phyloP scores from a whole-genome alignment of 23 tunicate genomes.

The Diplosoma virens region DNA sequence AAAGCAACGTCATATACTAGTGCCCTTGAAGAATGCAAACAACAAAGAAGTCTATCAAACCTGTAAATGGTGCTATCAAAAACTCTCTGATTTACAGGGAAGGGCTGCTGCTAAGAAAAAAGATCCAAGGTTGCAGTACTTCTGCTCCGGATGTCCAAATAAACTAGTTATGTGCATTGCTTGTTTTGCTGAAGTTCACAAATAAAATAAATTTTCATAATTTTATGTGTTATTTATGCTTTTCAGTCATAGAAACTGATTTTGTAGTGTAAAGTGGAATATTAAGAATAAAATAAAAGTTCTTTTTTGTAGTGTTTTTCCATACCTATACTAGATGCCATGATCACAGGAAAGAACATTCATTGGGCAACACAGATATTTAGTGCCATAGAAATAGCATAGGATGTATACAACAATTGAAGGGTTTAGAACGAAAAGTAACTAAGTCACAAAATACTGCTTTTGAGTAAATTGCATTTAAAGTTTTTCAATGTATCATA shows the following conservation, averaged over 20 bases:
- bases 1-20: neutral
- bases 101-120: neutral
- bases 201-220: neutral
- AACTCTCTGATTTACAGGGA: neutral
- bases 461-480: too few relatives aligned
- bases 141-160: neutral
- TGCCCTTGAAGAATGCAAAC: neutral
- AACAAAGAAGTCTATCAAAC: neutral
- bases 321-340: too few relatives aligned
- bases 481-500: too few relatives aligned
- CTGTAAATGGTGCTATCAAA: neutral
- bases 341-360: too few relatives aligned
- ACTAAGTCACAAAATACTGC: too few relatives aligned
- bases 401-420: too few relatives aligned
- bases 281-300: neutral
- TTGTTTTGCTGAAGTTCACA: neutral
- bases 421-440: too few relatives aligned
- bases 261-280: neutral
- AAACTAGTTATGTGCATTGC: neutral
- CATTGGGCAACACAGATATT: too few relatives aligned
- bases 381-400: too few relatives aligned
- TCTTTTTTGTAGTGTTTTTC: too few relatives aligned
- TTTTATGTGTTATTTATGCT: neutral
- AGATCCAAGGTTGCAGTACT: neutral
- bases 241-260: neutral